Conservation (phyloP, 2,797 vertebrate species). For the Gymnopithys bicolor region DNA sequence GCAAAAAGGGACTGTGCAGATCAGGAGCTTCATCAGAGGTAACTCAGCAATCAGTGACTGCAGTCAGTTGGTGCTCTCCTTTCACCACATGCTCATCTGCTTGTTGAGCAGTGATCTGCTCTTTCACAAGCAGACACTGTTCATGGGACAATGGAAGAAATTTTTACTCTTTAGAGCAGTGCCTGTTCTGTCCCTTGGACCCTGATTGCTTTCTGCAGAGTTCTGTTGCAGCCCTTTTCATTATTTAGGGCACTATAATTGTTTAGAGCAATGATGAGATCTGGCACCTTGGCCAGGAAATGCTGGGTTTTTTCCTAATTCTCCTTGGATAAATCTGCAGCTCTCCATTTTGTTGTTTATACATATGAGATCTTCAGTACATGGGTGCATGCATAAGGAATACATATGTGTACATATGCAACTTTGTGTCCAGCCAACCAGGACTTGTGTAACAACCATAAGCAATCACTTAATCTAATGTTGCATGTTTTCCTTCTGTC, state of each 20-base stretch:
- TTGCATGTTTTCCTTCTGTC: neutral
- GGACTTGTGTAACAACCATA: neutral
- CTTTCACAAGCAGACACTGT: neutral
- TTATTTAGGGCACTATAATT: neutral
- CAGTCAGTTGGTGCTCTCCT: neutral
- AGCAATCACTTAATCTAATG: neutral
- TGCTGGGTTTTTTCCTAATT: neutral
- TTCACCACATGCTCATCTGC: fast-evolving
- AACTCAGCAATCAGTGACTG: neutral
- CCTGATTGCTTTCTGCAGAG: neutral
- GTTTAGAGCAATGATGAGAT: neutral
- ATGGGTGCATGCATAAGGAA: neutral
- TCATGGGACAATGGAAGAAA: neutral
- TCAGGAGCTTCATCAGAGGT: neutral
- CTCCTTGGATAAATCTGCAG: neutral
- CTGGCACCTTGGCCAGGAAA: neutral
- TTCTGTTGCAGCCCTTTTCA: neutral
- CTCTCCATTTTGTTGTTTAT: neutral
- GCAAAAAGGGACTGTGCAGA: neutral
- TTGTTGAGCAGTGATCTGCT: neutral
- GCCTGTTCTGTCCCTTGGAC: neutral
- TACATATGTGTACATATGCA: neutral
- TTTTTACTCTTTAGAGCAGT: neutral
- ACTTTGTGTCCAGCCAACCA: neutral
- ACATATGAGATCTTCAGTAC: neutral